A percentile compares a stretch with the other conserved stretches of the same genome.
These are phyloP conservation scores for Lithophane leautieri DNA, from an alignment of 2,888 invertebrate genomes.

Conservation along the genomic window DNA sequence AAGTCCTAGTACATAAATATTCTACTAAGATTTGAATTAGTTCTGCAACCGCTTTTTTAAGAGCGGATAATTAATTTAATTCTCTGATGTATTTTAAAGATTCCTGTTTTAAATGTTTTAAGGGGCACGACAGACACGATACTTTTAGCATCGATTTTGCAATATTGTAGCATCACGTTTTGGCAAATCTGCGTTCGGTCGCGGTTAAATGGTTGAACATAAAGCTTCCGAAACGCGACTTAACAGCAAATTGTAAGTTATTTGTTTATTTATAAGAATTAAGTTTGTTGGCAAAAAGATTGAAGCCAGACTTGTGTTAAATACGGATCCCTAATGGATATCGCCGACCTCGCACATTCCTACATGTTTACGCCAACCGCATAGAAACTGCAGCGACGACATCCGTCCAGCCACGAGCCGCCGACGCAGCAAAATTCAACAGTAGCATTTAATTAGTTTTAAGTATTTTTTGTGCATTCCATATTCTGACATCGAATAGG, in stretches of 20 bases:
- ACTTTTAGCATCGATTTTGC: background rate
- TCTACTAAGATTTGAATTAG: background rate
- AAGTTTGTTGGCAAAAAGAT: background rate
- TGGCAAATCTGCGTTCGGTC: too few relatives aligned
- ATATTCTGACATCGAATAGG: too few relatives aligned
- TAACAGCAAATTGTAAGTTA: background rate
- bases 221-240: background rate
- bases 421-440: too few relatives aligned
- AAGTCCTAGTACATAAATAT: conserved; percentile 12
- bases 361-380: too few relatives aligned
- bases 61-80: background rate
- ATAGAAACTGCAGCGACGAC: too few relatives aligned
- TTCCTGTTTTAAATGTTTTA: background rate
- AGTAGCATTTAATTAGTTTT: too few relatives aligned
- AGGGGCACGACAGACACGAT: too few relatives aligned
- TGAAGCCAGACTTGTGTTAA: too few relatives aligned
- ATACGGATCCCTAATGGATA: too few relatives aligned
- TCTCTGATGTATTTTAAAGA: background rate
- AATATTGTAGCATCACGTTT: background rate
- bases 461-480: too few relatives aligned
- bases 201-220: background rate
- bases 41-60: background rate
- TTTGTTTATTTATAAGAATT: background rate
- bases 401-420: too few relatives aligned
- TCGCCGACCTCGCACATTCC: too few relatives aligned